A percentile compares a stretch with the other conserved stretches of the same genome.
Evolutionary conservation across 2,888 invertebrate genomes (phyloP).

Genomic region (Gasteruption jaculator): DNA sequence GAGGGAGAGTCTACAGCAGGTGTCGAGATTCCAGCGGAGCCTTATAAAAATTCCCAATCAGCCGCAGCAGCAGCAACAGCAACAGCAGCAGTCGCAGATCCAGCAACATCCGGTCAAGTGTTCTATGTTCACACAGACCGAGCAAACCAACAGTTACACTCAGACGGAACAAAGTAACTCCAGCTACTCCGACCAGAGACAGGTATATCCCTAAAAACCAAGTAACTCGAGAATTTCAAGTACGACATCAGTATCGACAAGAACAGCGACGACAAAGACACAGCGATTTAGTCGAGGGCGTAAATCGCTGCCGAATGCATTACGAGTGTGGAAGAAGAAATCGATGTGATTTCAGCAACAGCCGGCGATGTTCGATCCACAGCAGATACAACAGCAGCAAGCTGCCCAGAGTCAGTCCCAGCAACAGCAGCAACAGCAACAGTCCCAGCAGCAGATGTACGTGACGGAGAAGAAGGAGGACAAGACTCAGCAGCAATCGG

Average conservation of each 20-base stretch:
- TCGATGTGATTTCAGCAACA: too few relatives aligned
- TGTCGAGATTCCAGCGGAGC: slow-evolving; percentile 26
- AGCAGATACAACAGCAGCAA: slow-evolving; percentile 64
- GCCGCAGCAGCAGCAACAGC: too few relatives aligned
- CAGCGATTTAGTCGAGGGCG: too few relatives aligned
- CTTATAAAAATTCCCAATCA: slow-evolving; percentile 27
- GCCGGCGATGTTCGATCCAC: slow-evolving; percentile 48
- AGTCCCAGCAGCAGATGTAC: slow-evolving; percentile 46
- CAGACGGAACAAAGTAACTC: slow-evolving; percentile 46
- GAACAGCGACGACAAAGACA: too few relatives aligned
- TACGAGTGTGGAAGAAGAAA: too few relatives aligned
- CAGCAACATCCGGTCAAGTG: slow-evolving; percentile 41
- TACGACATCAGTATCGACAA: too few relatives aligned
- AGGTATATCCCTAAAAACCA: too few relatives aligned
- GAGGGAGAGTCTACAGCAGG: background rate
- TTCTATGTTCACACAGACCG: slow-evolving; percentile 49
- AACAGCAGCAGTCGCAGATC: slow-evolving; percentile 35
- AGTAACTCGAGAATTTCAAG: too few relatives aligned
- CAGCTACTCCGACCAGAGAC: slow-evolving; percentile 43
- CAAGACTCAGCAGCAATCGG: slow-evolving; percentile 44
- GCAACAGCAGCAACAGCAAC: slow-evolving; percentile 56
- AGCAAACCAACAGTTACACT: slow-evolving; percentile 43
- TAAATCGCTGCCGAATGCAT: too few relatives aligned
- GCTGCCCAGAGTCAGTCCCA: slow-evolving; percentile 60
- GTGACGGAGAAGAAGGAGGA: slow-evolving; percentile 47